A percentile compares a stretch with the other conserved stretches of the same genome.
These are phyloP conservation scores for Folsomia manolachei DNA, from an alignment of 2,888 invertebrate species.

Conservation along the genomic window DNA sequence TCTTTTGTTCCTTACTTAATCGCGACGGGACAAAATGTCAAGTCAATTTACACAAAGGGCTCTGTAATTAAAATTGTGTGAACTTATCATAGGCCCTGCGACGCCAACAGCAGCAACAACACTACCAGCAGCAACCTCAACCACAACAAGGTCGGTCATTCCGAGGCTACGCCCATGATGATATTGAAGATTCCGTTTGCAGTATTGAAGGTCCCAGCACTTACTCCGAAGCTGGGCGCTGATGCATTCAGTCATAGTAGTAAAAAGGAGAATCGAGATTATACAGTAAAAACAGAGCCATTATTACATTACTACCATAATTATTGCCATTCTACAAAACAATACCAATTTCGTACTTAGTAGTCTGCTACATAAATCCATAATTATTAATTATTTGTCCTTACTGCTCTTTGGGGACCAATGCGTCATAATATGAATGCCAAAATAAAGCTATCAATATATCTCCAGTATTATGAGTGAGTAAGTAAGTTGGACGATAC, in stretches of 20 bases:
- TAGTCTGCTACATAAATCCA: conserved; percentile 19
- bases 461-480: no score
- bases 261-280: neutral
- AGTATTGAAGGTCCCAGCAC: conserved; percentile 73
- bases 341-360: neutral
- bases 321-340: neutral
- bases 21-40: no score
- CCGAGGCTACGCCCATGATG: conserved; percentile 57
- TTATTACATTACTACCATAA: neutral
- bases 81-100: conserved; percentile 67
- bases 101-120: conserved; percentile 60
- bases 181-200: conserved; percentile 80
- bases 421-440: conserved; percentile 15
- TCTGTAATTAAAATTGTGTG: neutral
- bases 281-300: neutral
- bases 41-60: neutral
- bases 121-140: conserved; percentile 56
- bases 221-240: conserved; percentile 38
- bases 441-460: conserved; percentile 18
- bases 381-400: conserved; percentile 18
- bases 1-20: neutral
- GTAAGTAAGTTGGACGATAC: neutral
- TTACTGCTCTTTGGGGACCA: conserved; percentile 18
- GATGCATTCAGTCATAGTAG: neutral
- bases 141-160: conserved; percentile 26